Percentiles rank a stretch among this genome's conserved stretches.
These are phyloP conservation scores for Vicugna pacos DNA, from an alignment of 2,113 vertebrate species.

Conservation along the genomic window DNA sequence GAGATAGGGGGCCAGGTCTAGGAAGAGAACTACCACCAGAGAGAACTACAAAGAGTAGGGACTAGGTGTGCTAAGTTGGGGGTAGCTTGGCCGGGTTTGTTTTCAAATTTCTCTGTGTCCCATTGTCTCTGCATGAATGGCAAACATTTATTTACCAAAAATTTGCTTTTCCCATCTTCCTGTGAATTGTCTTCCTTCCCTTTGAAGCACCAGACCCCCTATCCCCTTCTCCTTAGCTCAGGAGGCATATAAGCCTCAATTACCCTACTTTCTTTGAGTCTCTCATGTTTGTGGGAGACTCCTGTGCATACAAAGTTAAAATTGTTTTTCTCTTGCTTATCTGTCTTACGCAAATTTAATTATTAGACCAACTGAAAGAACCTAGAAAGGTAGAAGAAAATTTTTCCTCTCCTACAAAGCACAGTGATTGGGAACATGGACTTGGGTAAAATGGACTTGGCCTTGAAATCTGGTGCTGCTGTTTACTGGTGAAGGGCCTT, in stretches of 20 bases:
- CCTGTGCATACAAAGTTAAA: not conserved
- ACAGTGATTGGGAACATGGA: not conserved
- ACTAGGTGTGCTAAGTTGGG: not conserved
- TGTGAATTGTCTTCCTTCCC: not conserved
- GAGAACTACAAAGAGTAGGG: not conserved
- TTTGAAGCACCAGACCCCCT: not conserved
- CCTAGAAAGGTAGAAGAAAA: not conserved
- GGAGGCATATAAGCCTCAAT: not conserved
- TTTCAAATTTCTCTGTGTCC: not conserved
- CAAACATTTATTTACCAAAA: not conserved
- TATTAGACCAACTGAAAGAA: not conserved
- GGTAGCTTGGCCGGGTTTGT: not conserved
- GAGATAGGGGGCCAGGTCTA: not conserved
- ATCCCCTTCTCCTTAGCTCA: not conserved
- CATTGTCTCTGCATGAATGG: not conserved
- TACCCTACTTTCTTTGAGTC: not conserved
- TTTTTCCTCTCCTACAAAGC: not conserved
- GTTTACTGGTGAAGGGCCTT: not conserved
- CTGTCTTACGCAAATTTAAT: not conserved
- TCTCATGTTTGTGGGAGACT: not conserved
- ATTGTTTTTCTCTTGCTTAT: not conserved
- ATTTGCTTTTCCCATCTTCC: not conserved
- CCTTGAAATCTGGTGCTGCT: not conserved
- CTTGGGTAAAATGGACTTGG: not conserved
- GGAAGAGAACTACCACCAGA: not conserved